A percentile compares a stretch with the other conserved stretches of the same genome.
Conservation (phyloP, 2,888 invertebrate species). For the Aproaerema taeniolella region DNA sequence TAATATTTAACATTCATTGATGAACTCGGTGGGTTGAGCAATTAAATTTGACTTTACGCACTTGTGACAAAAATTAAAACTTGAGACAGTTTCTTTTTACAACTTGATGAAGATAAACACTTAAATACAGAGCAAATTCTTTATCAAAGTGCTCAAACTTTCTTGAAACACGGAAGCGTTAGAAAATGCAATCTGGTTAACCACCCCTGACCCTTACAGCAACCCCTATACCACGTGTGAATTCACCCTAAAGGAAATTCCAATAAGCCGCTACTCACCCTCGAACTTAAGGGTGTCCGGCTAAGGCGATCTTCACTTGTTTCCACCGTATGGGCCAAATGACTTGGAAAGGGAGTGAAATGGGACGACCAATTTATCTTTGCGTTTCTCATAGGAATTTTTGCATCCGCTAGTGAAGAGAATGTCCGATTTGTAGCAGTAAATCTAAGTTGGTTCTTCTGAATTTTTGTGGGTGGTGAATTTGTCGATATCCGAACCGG, state of each 20-base stretch:
- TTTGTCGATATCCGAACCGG: conserved; percentile 66
- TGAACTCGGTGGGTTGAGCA: too few species aligned
- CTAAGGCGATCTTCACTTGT: conserved; percentile 69
- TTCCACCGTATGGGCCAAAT: conserved; percentile 68
- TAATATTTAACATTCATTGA: too few species aligned
- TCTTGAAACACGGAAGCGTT: too few species aligned
- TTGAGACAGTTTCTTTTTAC: too few species aligned
- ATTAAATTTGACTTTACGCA: too few species aligned
- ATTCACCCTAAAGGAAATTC: conserved; percentile 65
- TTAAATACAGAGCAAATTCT: too few species aligned
- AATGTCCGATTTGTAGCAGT: conserved; percentile 7
- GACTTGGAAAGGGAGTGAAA: conserved; percentile 45
- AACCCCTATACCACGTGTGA: conserved; percentile 45
- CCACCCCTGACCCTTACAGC: conserved; percentile 19
- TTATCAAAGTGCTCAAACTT: too few species aligned
- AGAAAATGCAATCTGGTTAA: background rate
- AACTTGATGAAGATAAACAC: too few species aligned
- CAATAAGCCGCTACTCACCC: conserved; percentile 64
- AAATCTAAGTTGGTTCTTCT: conserved; percentile 28
- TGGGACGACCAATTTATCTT: conserved; percentile 21
- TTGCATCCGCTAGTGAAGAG: too few species aligned
- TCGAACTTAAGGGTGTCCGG: conserved; percentile 68
- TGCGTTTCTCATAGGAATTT: conserved; percentile 14
- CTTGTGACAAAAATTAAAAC: too few species aligned
- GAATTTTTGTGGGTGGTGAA: conserved; percentile 64